These are phyloP conservation scores for Tachina grossa DNA, from an alignment of 2,888 invertebrate species.

Conservation along the genomic window DNA sequence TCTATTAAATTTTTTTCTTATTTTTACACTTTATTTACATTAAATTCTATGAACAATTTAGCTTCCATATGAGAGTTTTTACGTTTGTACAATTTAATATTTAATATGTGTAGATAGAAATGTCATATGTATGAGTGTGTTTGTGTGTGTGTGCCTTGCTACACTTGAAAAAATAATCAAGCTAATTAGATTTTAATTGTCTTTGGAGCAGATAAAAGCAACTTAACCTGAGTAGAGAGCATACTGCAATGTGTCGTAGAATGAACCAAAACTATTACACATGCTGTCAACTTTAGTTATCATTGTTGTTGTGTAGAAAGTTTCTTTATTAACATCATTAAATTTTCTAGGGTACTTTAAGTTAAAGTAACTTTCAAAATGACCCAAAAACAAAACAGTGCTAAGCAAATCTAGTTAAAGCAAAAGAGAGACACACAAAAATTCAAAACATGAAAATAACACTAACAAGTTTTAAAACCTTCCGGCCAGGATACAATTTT, in stretches of 20 bases:
- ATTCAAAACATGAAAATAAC: constrained; percentile 7
- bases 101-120: constrained; percentile 1
- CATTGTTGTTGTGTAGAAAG: too few relatives aligned
- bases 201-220: not conserved
- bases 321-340: not conserved
- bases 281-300: not conserved
- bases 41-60: constrained; percentile 64
- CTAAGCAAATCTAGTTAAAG: not conserved
- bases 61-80: not conserved
- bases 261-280: not conserved
- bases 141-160: not conserved
- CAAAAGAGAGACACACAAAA: not conserved
- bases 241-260: not conserved
- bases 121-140: not conserved
- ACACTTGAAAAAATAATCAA: constrained; percentile 11
- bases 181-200: not conserved
- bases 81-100: constrained; percentile 1
- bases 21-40: constrained; percentile 29
- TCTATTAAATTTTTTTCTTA: constrained; percentile 10
- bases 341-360: constrained; percentile 11
- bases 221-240: not conserved
- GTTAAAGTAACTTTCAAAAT: constrained; percentile 34
- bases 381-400: constrained; percentile 15
- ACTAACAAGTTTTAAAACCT: constrained; percentile 41
- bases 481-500: constrained; percentile 53